phyloP scores from a whole-genome alignment of 2,888 invertebrate genomes.

The Fragum whitleyi region DNA sequence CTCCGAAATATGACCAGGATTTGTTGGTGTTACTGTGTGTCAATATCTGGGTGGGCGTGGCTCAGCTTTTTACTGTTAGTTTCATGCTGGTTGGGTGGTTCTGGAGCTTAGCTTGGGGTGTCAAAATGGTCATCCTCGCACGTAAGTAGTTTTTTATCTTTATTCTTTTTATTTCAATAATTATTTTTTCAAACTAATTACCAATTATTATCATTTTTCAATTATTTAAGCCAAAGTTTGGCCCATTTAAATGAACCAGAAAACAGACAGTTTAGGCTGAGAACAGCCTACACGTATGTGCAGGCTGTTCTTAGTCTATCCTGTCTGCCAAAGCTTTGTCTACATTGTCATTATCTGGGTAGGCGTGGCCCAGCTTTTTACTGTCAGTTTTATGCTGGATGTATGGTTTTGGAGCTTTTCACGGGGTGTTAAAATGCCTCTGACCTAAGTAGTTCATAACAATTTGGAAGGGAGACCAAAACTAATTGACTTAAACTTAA shows the following conservation, averaged over 20 bases:
- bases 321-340: too few species aligned
- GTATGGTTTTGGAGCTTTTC: constrained; percentile 99
- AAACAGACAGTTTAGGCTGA: too few species aligned
- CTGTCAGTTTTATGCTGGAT: constrained; percentile 95
- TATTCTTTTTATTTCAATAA: background rate
- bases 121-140: constrained; percentile 95
- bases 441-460: constrained; percentile 94
- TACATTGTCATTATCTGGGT: constrained; percentile 94
- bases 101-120: constrained; percentile 99
- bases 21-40: constrained; percentile 90
- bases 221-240: too few species aligned
- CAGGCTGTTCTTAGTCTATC: too few species aligned
- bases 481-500: too few species aligned
- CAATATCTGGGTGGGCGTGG: constrained; percentile 93
- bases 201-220: too few species aligned
- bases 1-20: constrained; percentile 82
- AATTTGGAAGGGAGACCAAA: too few species aligned
- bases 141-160: constrained; percentile 89
- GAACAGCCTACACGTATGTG: too few species aligned
- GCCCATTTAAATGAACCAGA: too few species aligned
- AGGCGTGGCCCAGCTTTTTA: constrained; percentile 95
- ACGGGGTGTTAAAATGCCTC: constrained; percentile 97
- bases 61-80: constrained; percentile 96
- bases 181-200: too few species aligned
- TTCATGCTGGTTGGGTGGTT: constrained; percentile 97